phyloP scores from a whole-genome alignment of 2,113 vertebrate genomes.

The Zapornia atra region DNA sequence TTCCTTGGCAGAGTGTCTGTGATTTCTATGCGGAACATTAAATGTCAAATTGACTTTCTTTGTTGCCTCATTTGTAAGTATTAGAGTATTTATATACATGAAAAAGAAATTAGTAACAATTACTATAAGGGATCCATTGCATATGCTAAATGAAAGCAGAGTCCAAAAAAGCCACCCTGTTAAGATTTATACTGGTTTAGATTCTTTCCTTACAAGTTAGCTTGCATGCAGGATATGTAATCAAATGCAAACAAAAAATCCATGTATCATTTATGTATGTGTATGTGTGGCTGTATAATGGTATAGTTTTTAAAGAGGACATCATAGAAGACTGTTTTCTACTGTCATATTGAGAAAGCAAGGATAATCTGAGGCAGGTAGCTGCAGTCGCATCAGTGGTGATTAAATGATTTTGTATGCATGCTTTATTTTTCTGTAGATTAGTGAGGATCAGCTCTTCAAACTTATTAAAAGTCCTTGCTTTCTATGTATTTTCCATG shows the following conservation, averaged over 20 bases:
- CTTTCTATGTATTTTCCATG: background rate
- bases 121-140: background rate
- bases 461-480: background rate
- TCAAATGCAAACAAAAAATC: background rate
- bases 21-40: conserved; percentile 19
- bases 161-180: background rate
- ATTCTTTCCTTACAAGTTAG: background rate
- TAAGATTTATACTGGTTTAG: background rate
- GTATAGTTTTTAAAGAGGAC: background rate
- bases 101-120: conserved; percentile 25
- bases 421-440: background rate
- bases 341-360: background rate
- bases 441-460: background rate
- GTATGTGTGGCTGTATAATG: background rate
- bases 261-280: background rate
- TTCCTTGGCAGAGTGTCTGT: background rate
- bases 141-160: background rate
- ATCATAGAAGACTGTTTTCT: background rate
- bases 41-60: conserved; percentile 51
- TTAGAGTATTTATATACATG: conserved; percentile 9
- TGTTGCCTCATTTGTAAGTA: conserved; percentile 44
- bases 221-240: background rate
- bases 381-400: background rate
- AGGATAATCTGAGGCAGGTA: background rate
- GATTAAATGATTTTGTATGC: background rate